Conservation (phyloP, 23 tunicate genomes). For the Trididemnum clinides region DNA sequence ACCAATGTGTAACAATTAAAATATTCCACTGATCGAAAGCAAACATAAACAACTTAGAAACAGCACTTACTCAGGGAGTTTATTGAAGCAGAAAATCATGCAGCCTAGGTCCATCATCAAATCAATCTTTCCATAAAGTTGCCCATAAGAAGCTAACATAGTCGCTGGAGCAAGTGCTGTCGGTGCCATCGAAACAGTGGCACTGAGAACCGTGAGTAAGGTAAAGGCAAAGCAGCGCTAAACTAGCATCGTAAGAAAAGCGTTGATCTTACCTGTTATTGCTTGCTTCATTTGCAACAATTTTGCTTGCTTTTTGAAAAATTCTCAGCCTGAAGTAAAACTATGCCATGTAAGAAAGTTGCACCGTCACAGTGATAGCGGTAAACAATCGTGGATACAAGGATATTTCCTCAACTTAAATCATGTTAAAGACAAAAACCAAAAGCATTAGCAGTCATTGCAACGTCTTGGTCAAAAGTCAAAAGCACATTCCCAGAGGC, state of each 20-base stretch:
- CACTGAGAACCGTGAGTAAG: not conserved
- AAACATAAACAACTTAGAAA: too few species aligned
- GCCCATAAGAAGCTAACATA: not conserved
- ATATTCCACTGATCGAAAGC: too few species aligned
- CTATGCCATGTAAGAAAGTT: not conserved
- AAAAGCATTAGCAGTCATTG: too few species aligned
- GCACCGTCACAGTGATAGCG: not conserved
- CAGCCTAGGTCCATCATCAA: not conserved
- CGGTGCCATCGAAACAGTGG: not conserved
- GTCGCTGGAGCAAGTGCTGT: not conserved
- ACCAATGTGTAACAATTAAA: too few species aligned
- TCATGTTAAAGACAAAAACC: too few species aligned
- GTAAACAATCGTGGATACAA: too few species aligned
- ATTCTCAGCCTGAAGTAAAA: not conserved
- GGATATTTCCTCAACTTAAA: too few species aligned
- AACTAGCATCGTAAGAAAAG: not conserved
- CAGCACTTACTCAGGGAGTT: not conserved
- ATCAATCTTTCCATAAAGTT: not conserved
- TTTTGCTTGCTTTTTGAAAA: not conserved
- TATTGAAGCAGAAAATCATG: not conserved
- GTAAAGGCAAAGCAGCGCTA: not conserved
- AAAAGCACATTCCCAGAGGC: too few species aligned
- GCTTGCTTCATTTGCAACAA: not conserved
- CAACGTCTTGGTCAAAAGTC: too few species aligned
- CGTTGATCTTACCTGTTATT: not conserved